A percentile compares a stretch with the other conserved stretches of the same genome.
Evolutionary conservation across 2,113 vertebrate genomes (phyloP).

Genomic region (Otolemur garnettii): DNA sequence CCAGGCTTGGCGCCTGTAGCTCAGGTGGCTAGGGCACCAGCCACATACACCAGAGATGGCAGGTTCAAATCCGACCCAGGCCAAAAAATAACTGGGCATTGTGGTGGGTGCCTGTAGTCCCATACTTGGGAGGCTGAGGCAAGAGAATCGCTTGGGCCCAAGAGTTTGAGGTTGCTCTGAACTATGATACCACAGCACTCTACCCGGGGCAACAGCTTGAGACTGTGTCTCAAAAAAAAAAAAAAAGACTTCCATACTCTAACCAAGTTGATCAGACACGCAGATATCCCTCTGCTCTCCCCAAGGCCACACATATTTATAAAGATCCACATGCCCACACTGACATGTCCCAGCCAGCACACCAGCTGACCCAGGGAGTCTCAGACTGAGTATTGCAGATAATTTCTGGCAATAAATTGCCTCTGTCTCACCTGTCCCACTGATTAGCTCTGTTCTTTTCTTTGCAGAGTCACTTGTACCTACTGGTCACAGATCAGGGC

Average conservation of each 20-base stretch:
- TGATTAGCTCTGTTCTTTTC: background rate
- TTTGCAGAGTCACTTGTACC: constrained; percentile 94
- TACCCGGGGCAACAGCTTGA: too few species aligned
- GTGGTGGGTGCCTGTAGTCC: too few species aligned
- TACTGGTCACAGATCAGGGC: constrained; percentile 97
- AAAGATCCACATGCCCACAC: background rate
- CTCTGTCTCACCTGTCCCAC: accelerated
- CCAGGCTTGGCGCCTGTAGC: background rate
- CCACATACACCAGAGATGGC: too few species aligned
- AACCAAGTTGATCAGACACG: background rate
- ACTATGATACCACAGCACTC: too few species aligned
- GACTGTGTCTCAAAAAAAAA: too few species aligned
- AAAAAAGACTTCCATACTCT: background rate
- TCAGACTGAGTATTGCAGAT: background rate
- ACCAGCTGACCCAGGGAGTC: background rate
- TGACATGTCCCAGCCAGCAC: accelerated
- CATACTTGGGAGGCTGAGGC: too few species aligned
- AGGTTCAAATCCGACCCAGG: too few species aligned
- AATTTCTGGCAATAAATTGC: background rate
- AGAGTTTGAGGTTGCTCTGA: too few species aligned
- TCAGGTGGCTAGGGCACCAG: too few species aligned
- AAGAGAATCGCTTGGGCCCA: too few species aligned
- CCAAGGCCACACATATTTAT: accelerated
- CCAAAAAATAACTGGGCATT: too few species aligned
- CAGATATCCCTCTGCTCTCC: background rate